These are phyloP conservation scores for Panthera uncia DNA, from an alignment of 2,113 vertebrate genomes.

Conservation along the genomic window DNA sequence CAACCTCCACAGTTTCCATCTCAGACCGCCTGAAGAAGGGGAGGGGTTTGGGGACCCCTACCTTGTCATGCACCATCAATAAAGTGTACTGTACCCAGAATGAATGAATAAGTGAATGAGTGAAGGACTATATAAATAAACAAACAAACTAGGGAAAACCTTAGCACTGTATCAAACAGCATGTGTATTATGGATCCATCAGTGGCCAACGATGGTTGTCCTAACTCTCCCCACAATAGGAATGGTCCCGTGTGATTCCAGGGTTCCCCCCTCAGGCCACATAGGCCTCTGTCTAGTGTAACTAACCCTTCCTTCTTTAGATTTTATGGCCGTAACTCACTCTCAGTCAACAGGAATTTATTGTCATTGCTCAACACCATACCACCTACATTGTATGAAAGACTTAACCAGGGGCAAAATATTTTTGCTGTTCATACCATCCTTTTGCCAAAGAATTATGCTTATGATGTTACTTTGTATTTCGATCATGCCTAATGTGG, in stretches of 20 bases:
- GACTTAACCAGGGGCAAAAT: not conserved
- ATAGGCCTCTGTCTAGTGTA: not conserved
- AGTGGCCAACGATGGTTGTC: not conserved
- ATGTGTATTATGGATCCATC: fast-evolving
- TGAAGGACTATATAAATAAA: not conserved
- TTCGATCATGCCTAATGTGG: not conserved
- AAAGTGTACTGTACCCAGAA: not conserved
- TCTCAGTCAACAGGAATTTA: not conserved
- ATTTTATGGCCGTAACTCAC: not conserved
- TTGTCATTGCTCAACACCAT: not conserved
- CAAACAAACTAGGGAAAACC: not conserved
- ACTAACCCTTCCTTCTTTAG: not conserved
- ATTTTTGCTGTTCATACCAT: not conserved
- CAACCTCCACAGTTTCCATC: not conserved
- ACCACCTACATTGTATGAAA: not conserved
- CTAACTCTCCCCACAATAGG: not conserved
- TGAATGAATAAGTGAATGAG: not conserved
- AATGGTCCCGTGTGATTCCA: not conserved
- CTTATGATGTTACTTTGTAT: not conserved
- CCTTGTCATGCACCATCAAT: not conserved
- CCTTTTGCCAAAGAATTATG: not conserved
- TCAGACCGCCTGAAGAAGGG: not conserved
- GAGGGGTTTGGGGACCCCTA: not conserved
- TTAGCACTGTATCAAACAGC: not conserved
- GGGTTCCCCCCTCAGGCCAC: not conserved